Base-by-base conservation (phyloP, 2,888 invertebrate genomes). In the Phrixothrix hirtus region DNA sequence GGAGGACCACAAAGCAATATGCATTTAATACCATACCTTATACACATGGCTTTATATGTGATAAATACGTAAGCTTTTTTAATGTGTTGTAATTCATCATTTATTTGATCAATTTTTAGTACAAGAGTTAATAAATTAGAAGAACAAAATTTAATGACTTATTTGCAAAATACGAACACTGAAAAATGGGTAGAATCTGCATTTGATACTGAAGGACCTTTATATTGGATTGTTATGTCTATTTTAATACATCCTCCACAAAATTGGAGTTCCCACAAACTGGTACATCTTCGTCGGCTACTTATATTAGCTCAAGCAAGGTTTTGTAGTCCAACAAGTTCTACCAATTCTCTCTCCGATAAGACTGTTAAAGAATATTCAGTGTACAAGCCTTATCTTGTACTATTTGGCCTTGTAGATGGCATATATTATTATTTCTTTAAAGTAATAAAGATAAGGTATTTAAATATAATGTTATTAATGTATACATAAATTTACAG, bases 1-100 rank as follows among this genome's bases (percentile, higher is more conserved):
- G 95, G 95, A 65, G 97, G 96, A 1, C 92, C 95, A 9, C 94
- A 96, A 70, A 95, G 95, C 59, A 97, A 97, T 78, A 89, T 97
- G 88, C 95, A 97, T 78, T 86, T 98, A 67, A 85, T 96, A 57
- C 97, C 97, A 5, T 96, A 96, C 72, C 81, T 97, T 46, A 80
- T 92, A 57, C 96, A 97, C 75, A 94, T 95, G 84, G 92, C 94
- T 12, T 86, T 97, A 11, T 97, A 97, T 75, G 89, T 94, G 58
- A 85, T 95, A 65, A 92, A 95, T 72, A 94, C 95, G 82, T 87
- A 63, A 79, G 85, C 79, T 11, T 21, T 21, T 15, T 10, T 21
- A 15, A 14, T 51, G 38, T 12, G 29, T n/a, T n/a, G n/a, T n/a
- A n/a, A n/a, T n/a, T n/a, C n/a, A n/a, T n/a, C n/a, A n/a, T n/a